These are phyloP conservation scores for Brachyptera risi DNA, from an alignment of 2,888 invertebrate genomes.

Conservation along the genomic window DNA sequence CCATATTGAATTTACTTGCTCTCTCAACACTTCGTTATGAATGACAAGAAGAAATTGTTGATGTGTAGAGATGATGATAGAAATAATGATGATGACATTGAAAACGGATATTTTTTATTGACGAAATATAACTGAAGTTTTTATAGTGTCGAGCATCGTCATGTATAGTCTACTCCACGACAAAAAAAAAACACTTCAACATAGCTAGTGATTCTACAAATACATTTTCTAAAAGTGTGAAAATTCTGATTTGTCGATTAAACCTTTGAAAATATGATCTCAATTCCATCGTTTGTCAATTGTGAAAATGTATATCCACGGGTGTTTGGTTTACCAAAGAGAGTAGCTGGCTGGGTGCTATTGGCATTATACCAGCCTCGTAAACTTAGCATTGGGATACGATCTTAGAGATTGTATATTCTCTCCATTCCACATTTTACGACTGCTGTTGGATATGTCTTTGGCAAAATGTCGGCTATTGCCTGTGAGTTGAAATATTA, in stretches of 20 bases:
- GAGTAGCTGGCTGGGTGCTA: background rate
- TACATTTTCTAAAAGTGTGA: background rate
- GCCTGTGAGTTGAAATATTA: background rate
- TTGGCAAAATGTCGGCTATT: conserved; percentile 11
- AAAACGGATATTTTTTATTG: no score
- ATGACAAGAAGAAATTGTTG: no score
- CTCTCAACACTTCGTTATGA: no score
- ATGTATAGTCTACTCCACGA: no score
- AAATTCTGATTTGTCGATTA: background rate
- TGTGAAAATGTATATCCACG: background rate
- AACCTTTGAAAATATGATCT: background rate
- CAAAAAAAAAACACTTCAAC: no score
- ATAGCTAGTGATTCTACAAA: no score
- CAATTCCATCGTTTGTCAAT: background rate
- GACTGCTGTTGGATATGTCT: conserved; percentile 10
- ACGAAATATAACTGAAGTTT: no score
- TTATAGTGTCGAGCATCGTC: no score
- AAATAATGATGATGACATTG: no score
- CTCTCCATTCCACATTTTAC: conserved; percentile 6
- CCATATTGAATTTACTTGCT: no score
- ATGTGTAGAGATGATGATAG: background rate
- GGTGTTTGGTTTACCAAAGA: conserved; percentile 6
- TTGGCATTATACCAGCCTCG: conserved; percentile 14
- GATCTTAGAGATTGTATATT: conserved; percentile 3
- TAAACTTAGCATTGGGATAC: conserved; percentile 1